Percentiles rank a stretch among this genome's conserved stretches.
These are phyloP conservation scores for Selenia dentaria DNA, from an alignment of 2,888 invertebrate species.

Conservation along the genomic window DNA sequence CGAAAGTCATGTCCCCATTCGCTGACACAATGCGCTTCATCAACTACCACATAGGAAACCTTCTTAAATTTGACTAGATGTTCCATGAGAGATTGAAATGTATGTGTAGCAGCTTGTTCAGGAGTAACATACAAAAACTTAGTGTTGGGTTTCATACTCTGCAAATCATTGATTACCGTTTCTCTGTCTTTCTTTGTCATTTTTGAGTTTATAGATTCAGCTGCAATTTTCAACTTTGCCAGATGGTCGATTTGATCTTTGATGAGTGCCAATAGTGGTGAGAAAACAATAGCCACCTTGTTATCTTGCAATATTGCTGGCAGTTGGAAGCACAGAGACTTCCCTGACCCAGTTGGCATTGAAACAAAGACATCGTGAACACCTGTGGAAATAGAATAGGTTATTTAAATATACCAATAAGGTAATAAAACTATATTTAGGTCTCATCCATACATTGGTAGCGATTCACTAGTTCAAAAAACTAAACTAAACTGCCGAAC, in stretches of 20 bases:
- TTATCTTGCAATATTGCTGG: constrained; percentile 93
- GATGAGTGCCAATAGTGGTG: constrained; percentile 97
- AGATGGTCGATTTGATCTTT: constrained; percentile 98
- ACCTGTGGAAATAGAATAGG: constrained; percentile 82
- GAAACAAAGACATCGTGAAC: constrained; percentile 96
- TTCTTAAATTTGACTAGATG: constrained; percentile 90
- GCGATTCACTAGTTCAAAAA: too few species aligned
- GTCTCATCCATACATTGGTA: too few species aligned
- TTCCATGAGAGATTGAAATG: constrained; percentile 88
- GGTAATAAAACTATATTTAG: too few species aligned
- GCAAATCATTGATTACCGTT: constrained; percentile 91
- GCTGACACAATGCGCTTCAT: constrained; percentile 99
- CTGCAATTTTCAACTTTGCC: constrained; percentile 89
- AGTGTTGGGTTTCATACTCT: constrained; percentile 88
- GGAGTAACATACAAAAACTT: constrained; percentile 98
- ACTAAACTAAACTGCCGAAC: too few species aligned
- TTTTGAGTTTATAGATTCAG: constrained; percentile 97
- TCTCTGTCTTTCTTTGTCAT: constrained; percentile 91
- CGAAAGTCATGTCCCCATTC: constrained; percentile 99
- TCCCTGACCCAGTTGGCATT: constrained; percentile 99
- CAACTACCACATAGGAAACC: constrained; percentile 95
- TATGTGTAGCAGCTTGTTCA: constrained; percentile 94
- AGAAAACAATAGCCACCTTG: constrained; percentile 96
- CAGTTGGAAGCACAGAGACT: constrained; percentile 98
- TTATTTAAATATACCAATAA: too few species aligned